Percentiles rank a stretch among this genome's conserved stretches.
Conservation (phyloP, 2,113 vertebrate species). For the Plotosus lineatus region DNA sequence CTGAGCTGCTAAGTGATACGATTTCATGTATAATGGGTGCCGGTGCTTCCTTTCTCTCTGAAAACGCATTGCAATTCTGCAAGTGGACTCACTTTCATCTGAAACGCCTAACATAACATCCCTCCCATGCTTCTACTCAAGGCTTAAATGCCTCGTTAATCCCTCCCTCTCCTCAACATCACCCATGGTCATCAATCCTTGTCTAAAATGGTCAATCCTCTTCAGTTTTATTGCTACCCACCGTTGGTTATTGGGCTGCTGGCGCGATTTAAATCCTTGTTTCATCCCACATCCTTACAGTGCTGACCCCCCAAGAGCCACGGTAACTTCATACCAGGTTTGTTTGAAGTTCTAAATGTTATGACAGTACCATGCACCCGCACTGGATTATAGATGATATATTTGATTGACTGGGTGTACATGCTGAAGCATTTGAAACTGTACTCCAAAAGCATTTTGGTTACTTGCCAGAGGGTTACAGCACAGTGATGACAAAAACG, state of each 20-base stretch:
- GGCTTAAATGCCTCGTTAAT: slow-evolving; percentile 54
- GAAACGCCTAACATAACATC: slow-evolving; percentile 60
- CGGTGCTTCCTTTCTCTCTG: slow-evolving; percentile 44
- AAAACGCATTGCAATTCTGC: slow-evolving; percentile 65
- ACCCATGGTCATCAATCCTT: slow-evolving; percentile 44
- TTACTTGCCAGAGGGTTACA: slow-evolving; percentile 21
- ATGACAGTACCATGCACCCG: slow-evolving; percentile 16
- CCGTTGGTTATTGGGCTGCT: slow-evolving; percentile 45
- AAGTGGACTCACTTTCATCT: slow-evolving; percentile 67
- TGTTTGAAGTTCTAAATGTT: slow-evolving; percentile 36
- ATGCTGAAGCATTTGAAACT: slow-evolving; percentile 12
- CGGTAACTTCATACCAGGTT: slow-evolving; percentile 33
- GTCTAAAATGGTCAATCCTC: slow-evolving; percentile 40
- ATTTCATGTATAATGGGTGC: slow-evolving; percentile 77
- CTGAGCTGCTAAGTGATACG: slow-evolving; percentile 88
- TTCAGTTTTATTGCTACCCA: slow-evolving; percentile 50
- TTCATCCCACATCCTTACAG: slow-evolving; percentile 30
- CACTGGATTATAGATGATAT: slow-evolving; percentile 24
- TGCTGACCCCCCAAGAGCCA: slow-evolving; percentile 40
- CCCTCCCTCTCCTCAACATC: slow-evolving; percentile 58
- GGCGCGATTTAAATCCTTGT: slow-evolving; percentile 47
- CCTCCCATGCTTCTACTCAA: slow-evolving; percentile 53
- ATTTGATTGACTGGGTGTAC: background rate
- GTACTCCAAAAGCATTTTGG: slow-evolving; percentile 14
- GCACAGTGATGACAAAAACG: background rate